Evolutionary conservation across 2,888 invertebrate species (phyloP), one percentile per base, ranked within the genome.

Genomic region (Drymonia ruficornis): DNA sequence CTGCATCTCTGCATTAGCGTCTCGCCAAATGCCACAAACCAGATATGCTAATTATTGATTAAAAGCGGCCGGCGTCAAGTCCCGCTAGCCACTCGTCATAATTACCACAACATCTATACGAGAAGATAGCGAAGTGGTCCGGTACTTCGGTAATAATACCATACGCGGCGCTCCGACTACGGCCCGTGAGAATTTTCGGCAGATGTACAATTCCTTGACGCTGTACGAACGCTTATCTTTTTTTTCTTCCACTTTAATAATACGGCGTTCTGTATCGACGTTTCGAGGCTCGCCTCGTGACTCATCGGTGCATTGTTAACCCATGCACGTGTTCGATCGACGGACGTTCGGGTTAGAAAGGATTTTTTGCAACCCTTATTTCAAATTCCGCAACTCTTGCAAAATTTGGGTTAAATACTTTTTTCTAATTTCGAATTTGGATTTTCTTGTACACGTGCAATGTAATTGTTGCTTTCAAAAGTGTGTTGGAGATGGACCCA

Each of bases 181-280:
- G 81, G 86, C 80, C 88, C 93, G 93, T 93, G 93, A 93, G 93
- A 93, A 92, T 83, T 92, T 93, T 91, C 88, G 92, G 92, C 93
- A 93, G 93, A 93, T 93, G 93, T 91, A 90, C 91, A 91, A 91
- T 91, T 91, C 86, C 89, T 91, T 89, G 88, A 87, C 86, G 86
- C 85, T 83, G 84, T 83, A 81, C 87, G 86, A 88, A 79, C 89
- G 87, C 87, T 89, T 89, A 87, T 86, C 83, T 86, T 87, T 87
- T 89, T 87, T 88, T 81, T 74, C 70, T 79, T 75, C 68, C 61
- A 76, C 69, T 80, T 86, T 89, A 87, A 90, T 91, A 91, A 89
- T 89, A 89, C 83, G 81, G 70, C 80, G 86, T 81, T 78, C 78
- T 83, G 76, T 85, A 84, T 84, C 85, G 83, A 80, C 81, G 81